These are phyloP conservation scores for Coregonus ussuriensis DNA, from an alignment of 2,797 vertebrate genomes.

Conservation along the genomic window DNA sequence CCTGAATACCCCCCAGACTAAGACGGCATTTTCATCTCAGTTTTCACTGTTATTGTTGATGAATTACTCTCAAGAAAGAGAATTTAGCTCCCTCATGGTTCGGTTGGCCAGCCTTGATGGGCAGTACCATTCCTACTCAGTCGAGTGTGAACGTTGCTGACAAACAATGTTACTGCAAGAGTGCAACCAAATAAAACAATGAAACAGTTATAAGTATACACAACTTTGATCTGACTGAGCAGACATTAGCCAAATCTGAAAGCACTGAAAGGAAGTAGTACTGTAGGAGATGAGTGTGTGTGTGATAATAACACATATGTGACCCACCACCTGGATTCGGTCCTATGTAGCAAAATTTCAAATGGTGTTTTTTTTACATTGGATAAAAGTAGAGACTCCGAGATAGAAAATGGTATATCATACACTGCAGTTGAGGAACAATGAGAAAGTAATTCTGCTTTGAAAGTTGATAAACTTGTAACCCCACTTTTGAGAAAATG, in stretches of 20 bases:
- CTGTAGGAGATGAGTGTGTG: background rate
- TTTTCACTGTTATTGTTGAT: background rate
- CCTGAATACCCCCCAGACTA: too few species aligned
- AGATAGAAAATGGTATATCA: too few species aligned
- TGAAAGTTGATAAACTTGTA: too few species aligned
- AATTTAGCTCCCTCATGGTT: background rate
- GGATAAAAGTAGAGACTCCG: too few species aligned
- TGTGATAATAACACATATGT: background rate
- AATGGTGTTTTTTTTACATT: too few species aligned
- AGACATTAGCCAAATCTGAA: background rate
- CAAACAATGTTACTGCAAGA: background rate
- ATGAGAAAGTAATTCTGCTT: too few species aligned
- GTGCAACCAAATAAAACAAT: background rate
- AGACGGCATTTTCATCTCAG: background rate
- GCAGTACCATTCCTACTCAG: background rate
- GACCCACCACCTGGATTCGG: too few species aligned
- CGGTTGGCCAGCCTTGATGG: background rate
- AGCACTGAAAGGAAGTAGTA: background rate
- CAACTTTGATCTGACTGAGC: background rate
- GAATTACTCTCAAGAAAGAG: background rate
- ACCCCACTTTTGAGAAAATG: too few species aligned
- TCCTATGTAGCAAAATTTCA: too few species aligned
- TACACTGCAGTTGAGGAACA: too few species aligned
- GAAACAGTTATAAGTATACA: background rate
- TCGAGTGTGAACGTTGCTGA: background rate